A percentile compares a stretch with the other conserved stretches of the same genome.
Evolutionary conservation across 2,797 vertebrate species (phyloP).

Genomic region (Staurois parvus): DNA sequence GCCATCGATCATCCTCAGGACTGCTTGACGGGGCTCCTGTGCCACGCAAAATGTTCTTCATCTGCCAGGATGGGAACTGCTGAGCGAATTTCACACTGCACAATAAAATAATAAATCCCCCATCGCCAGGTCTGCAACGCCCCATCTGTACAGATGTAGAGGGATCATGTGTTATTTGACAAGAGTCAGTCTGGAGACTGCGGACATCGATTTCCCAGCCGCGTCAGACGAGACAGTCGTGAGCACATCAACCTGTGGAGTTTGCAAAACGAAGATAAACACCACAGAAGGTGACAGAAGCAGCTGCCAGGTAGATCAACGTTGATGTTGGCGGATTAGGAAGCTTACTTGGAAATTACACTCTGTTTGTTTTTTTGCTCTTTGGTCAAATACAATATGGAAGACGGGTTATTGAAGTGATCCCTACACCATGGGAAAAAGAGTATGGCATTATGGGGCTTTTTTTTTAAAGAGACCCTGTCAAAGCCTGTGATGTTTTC

Average conservation of each 20-base stretch:
- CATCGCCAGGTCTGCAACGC: not conserved
- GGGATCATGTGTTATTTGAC: not conserved
- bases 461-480: no score
- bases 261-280: not conserved
- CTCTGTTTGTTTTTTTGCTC: constrained; percentile 2
- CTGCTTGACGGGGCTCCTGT: not conserved
- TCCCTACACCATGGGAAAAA: not conserved
- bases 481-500: not conserved
- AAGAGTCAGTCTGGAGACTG: not conserved
- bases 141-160: not conserved
- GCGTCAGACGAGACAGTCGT: not conserved
- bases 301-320: not conserved
- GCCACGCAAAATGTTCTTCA: not conserved
- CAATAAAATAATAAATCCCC: not conserved
- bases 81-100: not conserved
- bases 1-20: not conserved
- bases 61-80: not conserved
- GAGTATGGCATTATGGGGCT: no score
- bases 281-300: not conserved
- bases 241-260: not conserved
- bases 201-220: not conserved
- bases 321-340: not conserved
- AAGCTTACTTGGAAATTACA: not conserved
- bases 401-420: not conserved
- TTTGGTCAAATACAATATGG: not conserved